phyloP scores from a whole-genome alignment of 2,888 invertebrate species.

The Caenorhabditis doughertyi region DNA sequence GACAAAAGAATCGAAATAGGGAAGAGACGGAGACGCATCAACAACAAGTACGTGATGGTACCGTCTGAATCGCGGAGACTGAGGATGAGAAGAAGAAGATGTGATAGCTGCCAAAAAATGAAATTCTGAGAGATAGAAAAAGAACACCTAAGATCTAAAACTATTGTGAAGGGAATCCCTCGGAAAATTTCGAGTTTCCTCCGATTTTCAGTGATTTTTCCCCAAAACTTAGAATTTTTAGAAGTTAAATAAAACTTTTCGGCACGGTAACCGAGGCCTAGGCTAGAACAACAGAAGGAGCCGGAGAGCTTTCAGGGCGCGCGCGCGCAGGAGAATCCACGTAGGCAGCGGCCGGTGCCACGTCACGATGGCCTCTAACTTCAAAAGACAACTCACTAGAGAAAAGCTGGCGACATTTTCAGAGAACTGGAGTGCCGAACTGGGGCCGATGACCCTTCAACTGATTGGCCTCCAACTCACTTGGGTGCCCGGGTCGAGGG shows the following conservation, averaged over 20 bases:
- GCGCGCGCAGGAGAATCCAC: conserved; percentile 26
- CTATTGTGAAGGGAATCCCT: too few relatives aligned
- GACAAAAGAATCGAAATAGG: not conserved
- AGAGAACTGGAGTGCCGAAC: conserved; percentile 32
- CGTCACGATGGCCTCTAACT: not conserved
- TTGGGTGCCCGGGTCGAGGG: conserved; percentile 27
- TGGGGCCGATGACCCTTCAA: conserved; percentile 28
- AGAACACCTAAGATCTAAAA: too few relatives aligned
- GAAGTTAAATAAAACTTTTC: too few relatives aligned
- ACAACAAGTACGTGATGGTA: conserved; percentile 63
- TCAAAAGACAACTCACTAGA: conserved; percentile 40
- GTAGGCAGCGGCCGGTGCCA: not conserved
- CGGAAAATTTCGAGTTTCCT: too few relatives aligned
- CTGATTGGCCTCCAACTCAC: conserved; percentile 18
- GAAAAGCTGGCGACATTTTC: conserved; percentile 44
- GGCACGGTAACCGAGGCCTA: not conserved
- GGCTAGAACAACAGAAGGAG: too few relatives aligned
- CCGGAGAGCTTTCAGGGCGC: not conserved
- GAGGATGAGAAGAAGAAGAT: not conserved
- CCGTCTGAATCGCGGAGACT: conserved; percentile 13
- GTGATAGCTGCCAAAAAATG: not conserved
- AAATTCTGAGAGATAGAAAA: too few relatives aligned
- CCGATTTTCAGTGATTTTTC: not conserved
- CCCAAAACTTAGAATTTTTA: not conserved
- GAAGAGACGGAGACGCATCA: conserved; percentile 32